These are phyloP conservation scores for Sebastes minor DNA, from an alignment of 2,797 vertebrate genomes.

Conservation along the genomic window DNA sequence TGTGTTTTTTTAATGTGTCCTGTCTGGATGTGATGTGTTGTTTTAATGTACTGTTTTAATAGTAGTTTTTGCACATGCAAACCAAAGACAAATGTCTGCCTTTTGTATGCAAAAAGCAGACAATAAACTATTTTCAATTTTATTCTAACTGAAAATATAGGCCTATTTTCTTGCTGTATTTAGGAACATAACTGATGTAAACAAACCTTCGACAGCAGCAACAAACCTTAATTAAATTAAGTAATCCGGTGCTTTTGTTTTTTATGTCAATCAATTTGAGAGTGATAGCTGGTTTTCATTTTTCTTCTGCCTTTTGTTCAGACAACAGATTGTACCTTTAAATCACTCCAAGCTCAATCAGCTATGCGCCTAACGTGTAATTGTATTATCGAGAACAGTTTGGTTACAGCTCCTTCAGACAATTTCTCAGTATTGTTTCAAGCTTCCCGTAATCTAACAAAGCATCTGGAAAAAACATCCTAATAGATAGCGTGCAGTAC, in stretches of 20 bases:
- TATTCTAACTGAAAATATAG: background rate
- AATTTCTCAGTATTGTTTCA: conserved; percentile 8
- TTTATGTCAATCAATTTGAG: background rate
- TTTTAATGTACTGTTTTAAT: no score
- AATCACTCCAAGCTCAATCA: background rate
- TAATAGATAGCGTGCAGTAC: conserved; percentile 60
- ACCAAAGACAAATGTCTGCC: no score
- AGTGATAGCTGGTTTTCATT: background rate
- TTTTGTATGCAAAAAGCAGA: no score
- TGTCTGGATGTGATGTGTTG: no score
- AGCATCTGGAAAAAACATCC: conserved; percentile 53
- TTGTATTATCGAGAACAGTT: conserved; percentile 2
- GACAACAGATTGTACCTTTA: background rate
- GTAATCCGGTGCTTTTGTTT: background rate
- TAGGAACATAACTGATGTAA: background rate
- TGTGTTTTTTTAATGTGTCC: no score
- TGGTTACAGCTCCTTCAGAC: conserved; percentile 15
- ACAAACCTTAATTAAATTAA: background rate
- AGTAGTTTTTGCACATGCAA: no score
- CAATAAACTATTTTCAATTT: no score
- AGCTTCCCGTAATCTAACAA: conserved; percentile 33
- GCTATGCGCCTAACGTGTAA: background rate
- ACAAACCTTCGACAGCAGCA: background rate
- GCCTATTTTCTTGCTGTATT: background rate
- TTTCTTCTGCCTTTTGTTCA: background rate